Conservation (phyloP, 2,888 invertebrate species). For the Lepidocyrtinus sp. region DNA sequence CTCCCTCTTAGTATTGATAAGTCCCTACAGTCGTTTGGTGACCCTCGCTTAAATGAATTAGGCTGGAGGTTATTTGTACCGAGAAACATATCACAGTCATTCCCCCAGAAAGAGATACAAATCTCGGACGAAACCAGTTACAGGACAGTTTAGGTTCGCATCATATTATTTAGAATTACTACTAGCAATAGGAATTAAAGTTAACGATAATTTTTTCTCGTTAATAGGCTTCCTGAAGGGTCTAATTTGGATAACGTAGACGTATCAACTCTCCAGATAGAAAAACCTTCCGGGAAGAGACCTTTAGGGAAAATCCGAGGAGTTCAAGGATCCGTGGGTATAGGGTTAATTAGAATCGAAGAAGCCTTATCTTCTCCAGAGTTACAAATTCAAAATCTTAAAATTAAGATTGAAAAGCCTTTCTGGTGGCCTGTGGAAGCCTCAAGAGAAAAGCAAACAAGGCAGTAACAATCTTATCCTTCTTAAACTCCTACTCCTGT, state of each 20-base stretch:
- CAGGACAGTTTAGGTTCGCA: conserved; percentile 73
- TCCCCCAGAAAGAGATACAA: conserved; percentile 40
- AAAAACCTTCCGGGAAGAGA: conserved; percentile 72
- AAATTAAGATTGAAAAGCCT: conserved; percentile 77
- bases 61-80: conserved; percentile 69
- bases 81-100: conserved; percentile 32
- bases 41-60: conserved; percentile 55
- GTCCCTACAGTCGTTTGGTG: conserved; percentile 32
- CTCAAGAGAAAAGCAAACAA: conserved; percentile 75
- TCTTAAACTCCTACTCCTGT: conserved; percentile 71
- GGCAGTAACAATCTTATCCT: conserved; percentile 28
- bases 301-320: conserved; percentile 82
- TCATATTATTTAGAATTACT: not conserved
- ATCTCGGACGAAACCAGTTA: conserved; percentile 72
- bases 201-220: conserved; percentile 73
- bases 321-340: conserved; percentile 76
- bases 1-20: conserved; percentile 43
- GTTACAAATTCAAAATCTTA: conserved; percentile 76
- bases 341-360: conserved; percentile 83
- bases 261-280: conserved; percentile 54
- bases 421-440: conserved; percentile 88
- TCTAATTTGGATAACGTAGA: conserved; percentile 65
- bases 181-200: not conserved
- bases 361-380: conserved; percentile 78
- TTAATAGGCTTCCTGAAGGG: conserved; percentile 72